Evolutionary conservation across 1,140 invertebrate genomes (phyloP).

Genomic region (Drosophila sturtevanti): DNA sequence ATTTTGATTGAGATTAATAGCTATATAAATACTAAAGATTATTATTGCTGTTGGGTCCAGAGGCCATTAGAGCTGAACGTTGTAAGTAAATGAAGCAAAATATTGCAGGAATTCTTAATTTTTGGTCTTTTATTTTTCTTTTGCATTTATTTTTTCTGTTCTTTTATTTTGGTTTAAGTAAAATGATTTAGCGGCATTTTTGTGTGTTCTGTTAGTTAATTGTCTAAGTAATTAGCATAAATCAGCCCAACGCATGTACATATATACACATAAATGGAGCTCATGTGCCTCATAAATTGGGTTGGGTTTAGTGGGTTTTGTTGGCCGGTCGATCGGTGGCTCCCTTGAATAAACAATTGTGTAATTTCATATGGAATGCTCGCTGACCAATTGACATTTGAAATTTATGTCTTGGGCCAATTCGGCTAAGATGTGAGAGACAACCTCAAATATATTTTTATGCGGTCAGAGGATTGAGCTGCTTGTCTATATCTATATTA

Average conservation of each 20-base stretch:
- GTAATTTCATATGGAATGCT: constrained; percentile 63
- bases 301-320: constrained; percentile 5
- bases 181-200: constrained; percentile 35
- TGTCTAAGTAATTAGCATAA: constrained; percentile 65
- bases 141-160: too few species aligned
- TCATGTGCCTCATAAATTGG: constrained; percentile 13
- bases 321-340: background rate
- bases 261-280: background rate
- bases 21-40: constrained; percentile 75
- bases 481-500: constrained; percentile 43
- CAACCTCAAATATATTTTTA: constrained; percentile 27
- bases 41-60: constrained; percentile 52
- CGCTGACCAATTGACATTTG: constrained; percentile 53
- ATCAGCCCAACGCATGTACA: constrained; percentile 39
- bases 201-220: constrained; percentile 46
- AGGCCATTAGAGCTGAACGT: constrained; percentile 33
- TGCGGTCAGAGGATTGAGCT: constrained; percentile 28
- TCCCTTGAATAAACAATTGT: constrained; percentile 54
- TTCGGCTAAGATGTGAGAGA: background rate
- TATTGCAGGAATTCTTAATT: constrained; percentile 54
- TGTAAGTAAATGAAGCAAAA: constrained; percentile 34
- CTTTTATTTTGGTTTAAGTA: constrained; percentile 28
- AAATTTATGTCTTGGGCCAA: constrained; percentile 60
- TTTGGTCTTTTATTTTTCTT: constrained; percentile 15
- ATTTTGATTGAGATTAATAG: constrained; percentile 81